Conservation (phyloP, 2,113 vertebrate species). For the Podarcis cretensis region DNA sequence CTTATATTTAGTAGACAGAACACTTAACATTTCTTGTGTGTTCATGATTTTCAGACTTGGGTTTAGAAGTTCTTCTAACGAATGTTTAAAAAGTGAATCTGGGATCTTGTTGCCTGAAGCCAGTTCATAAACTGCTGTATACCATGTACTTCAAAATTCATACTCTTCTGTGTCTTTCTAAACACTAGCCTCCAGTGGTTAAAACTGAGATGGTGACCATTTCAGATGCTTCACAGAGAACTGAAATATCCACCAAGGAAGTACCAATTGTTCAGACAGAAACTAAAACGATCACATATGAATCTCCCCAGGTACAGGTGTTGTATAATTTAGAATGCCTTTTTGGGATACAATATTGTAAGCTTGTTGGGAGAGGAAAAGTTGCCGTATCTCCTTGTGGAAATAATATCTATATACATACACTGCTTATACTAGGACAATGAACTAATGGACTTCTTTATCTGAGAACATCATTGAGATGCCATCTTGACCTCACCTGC, state of each 20-base stretch:
- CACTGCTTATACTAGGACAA: not conserved
- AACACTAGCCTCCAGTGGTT: slow-evolving; percentile 94
- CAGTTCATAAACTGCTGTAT: not conserved
- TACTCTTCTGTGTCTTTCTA: slow-evolving; percentile 70
- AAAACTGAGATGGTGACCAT: slow-evolving; percentile 99
- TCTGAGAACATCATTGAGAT: slow-evolving; percentile 11
- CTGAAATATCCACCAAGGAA: slow-evolving; percentile 97
- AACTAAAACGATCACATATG: slow-evolving; percentile 99
- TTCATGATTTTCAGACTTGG: slow-evolving; percentile 26
- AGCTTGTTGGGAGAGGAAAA: not conserved
- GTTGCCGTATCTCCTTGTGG: not conserved
- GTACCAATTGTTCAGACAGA: slow-evolving; percentile 99
- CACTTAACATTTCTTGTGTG: not conserved
- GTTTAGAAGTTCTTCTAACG: not conserved
- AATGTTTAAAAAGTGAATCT: not conserved
- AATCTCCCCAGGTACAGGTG: slow-evolving; percentile 90
- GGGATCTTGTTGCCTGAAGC: not conserved
- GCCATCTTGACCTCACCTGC: not conserved
- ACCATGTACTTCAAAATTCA: slow-evolving; percentile 53
- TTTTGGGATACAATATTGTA: not conserved
- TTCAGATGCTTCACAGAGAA: slow-evolving; percentile 97
- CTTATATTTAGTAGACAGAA: not conserved
- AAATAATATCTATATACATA: not conserved
- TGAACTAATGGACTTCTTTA: not conserved
- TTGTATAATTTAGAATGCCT: not conserved